Conservation (phyloP, 2,888 invertebrate genomes). For the Ceriagrion tenellum region DNA sequence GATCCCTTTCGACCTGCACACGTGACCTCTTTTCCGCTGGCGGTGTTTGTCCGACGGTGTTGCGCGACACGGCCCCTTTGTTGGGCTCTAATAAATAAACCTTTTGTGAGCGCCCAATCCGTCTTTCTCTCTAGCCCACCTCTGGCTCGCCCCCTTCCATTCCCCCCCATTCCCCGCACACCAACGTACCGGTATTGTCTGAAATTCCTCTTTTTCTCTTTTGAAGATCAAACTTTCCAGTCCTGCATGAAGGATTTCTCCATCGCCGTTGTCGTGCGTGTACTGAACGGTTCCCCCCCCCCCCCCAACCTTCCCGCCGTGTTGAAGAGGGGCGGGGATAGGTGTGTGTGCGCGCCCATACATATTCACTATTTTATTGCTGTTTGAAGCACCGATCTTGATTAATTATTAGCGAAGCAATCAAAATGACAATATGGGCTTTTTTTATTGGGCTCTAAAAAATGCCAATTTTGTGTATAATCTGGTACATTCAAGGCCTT, state of each 20-base stretch:
- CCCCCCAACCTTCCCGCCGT: too few species aligned
- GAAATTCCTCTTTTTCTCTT: not conserved
- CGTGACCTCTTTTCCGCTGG: not conserved
- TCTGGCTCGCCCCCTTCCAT: not conserved
- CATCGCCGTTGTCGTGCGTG: not conserved
- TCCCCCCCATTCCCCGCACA: not conserved
- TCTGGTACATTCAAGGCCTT: not conserved
- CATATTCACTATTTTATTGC: not conserved
- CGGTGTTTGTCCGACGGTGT: conserved; percentile 31
- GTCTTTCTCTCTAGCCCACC: not conserved
- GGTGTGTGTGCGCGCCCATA: too few species aligned
- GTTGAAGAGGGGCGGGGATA: too few species aligned
- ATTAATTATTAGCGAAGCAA: not conserved
- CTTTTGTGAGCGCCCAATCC: not conserved
- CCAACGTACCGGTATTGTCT: not conserved
- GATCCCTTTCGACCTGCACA: not conserved
- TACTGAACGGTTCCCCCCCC: not conserved
- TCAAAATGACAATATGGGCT: not conserved
- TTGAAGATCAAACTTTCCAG: not conserved
- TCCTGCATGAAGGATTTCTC: not conserved
- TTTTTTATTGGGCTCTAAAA: not conserved
- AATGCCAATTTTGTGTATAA: not conserved
- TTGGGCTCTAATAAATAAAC: not conserved
- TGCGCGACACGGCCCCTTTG: conserved; percentile 1
- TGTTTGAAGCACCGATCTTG: not conserved